Percentiles rank a stretch among this genome's conserved stretches.
Evolutionary conservation across 2,113 vertebrate genomes (phyloP).

Genomic region (Chloropsis hardwickii): DNA sequence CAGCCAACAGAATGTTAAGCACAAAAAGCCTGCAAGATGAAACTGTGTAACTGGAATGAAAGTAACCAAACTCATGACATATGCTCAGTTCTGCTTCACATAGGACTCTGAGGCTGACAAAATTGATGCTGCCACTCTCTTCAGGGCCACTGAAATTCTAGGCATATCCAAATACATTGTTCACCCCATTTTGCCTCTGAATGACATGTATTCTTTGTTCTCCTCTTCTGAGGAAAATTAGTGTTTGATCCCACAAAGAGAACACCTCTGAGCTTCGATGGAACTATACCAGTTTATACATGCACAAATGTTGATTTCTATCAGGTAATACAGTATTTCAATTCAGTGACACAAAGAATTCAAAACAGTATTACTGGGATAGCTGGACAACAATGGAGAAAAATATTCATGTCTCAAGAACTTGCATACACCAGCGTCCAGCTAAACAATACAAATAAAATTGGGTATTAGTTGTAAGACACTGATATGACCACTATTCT

Average conservation of each 20-base stretch:
- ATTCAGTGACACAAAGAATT: background rate
- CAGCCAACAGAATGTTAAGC: background rate
- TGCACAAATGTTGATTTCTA: background rate
- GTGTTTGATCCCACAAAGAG: rapidly evolving
- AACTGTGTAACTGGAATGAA: background rate
- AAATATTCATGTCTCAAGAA: background rate
- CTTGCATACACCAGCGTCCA: background rate
- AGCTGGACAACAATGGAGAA: rapidly evolving
- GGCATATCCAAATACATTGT: background rate
- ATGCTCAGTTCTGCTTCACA: background rate
- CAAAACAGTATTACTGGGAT: background rate
- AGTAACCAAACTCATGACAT: background rate
- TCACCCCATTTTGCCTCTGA: background rate
- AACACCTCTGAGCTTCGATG: background rate
- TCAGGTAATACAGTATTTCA: background rate
- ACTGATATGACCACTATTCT: background rate
- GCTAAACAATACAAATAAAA: background rate
- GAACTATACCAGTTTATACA: background rate
- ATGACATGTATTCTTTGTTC: background rate
- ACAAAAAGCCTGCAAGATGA: background rate
- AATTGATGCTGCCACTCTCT: background rate
- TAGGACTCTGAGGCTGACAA: background rate
- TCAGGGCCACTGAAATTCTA: background rate
- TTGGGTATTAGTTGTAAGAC: background rate
- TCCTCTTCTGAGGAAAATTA: background rate